A percentile compares a stretch with the other conserved stretches of the same genome.
phyloP scores from a whole-genome alignment of 2,888 invertebrate species.

The Apeira syringaria region DNA sequence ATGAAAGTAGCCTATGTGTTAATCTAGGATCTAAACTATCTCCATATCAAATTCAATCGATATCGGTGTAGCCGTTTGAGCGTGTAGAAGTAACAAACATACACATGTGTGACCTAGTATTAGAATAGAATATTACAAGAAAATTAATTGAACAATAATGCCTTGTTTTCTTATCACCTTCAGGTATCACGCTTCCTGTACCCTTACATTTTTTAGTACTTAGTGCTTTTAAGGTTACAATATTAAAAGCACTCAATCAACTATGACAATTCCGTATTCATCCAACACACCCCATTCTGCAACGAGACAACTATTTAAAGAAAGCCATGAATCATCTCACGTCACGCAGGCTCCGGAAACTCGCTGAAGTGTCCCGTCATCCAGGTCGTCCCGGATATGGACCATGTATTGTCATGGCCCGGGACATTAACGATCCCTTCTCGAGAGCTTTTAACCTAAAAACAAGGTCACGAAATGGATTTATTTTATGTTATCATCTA shows the following conservation, averaged over 20 bases:
- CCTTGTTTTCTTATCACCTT: too few relatives aligned
- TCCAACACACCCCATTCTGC: conserved; percentile 14
- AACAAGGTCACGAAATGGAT: conserved; percentile 12
- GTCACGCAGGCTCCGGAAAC: conserved; percentile 43
- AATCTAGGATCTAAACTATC: too few relatives aligned
- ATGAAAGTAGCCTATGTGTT: too few relatives aligned
- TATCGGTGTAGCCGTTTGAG: too few relatives aligned
- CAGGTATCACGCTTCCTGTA: too few relatives aligned
- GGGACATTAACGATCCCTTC: conserved; percentile 36
- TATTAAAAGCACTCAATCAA: conserved; percentile 3
- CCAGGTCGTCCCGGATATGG: conserved; percentile 54
- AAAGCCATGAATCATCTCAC: conserved; percentile 54
- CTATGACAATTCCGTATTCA: conserved; percentile 1
- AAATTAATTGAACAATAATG: too few relatives aligned
- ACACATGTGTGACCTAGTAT: too few relatives aligned
- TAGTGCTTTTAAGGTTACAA: too few relatives aligned
- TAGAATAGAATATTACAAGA: too few relatives aligned
- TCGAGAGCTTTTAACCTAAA: conserved; percentile 31
- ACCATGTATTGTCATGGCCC: conserved; percentile 52
- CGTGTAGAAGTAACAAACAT: too few relatives aligned
- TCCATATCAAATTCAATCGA: too few relatives aligned
- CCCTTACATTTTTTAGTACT: too few relatives aligned
- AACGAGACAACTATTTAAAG: conserved; percentile 34
- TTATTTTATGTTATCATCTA: conserved; percentile 6
- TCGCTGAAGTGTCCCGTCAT: conserved; percentile 51